Evolutionary conservation across 2,113 vertebrate genomes (phyloP).

Genomic region (Aphyosemion australe): DNA sequence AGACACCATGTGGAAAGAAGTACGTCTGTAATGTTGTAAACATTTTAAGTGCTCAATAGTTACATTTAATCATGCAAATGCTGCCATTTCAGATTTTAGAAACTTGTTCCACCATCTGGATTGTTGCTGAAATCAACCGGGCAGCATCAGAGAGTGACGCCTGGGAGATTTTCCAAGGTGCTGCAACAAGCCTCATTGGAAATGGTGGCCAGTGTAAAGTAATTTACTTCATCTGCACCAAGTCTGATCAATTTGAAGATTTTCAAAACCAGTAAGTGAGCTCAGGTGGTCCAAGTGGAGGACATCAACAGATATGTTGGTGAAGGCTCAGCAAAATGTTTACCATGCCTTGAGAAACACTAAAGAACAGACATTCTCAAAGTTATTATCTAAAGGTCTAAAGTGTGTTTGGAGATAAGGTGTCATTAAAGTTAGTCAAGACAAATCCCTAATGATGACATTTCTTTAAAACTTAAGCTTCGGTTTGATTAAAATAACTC

Average conservation of each 20-base stretch:
- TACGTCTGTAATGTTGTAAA: not conserved
- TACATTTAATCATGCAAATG: not conserved
- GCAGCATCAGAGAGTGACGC: conserved; percentile 42
- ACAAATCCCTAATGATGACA: no score
- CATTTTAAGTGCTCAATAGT: no score
- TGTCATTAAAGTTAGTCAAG: no score
- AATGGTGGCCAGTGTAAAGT: conserved; percentile 52
- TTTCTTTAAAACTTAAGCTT: no score
- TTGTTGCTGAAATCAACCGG: conserved; percentile 53
- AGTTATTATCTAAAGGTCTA: no score
- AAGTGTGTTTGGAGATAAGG: no score
- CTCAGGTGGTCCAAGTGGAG: not conserved
- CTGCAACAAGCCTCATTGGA: conserved; percentile 24
- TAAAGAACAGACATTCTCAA: no score
- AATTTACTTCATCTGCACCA: conserved; percentile 64
- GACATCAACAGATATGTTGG: no score
- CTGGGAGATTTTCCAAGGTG: conserved; percentile 48
- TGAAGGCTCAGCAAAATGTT: no score
- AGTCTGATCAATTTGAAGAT: conserved; percentile 21
- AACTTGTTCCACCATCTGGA: conserved; percentile 60
- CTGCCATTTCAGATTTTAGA: conserved; percentile 36
- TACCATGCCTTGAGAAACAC: no score
- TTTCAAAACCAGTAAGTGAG: conserved; percentile 1
- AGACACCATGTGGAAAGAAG: conserved; percentile 58
- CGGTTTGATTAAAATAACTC: no score